Base-by-base conservation (phyloP, 2,113 vertebrate species). In the Castor canadensis region DNA sequence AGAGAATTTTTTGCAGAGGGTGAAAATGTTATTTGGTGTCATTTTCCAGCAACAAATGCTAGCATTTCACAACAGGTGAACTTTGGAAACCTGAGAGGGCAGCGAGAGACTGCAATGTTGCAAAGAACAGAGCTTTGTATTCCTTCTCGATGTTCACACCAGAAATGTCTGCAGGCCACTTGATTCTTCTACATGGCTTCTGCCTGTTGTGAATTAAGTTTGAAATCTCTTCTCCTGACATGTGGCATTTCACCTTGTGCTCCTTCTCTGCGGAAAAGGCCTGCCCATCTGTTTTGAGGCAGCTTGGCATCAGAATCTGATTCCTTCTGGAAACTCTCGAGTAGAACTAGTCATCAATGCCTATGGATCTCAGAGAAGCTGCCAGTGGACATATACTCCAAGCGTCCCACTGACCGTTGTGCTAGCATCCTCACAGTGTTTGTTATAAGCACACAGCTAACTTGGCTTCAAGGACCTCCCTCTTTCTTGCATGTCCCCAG, bases 191-290 rank as follows among this genome's bases (percentile, higher is more conserved):
- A 26, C 43, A 3, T 93, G 54, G 0, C 89, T 94, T 93, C 96
- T 98, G 97, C 93, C 98, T 98, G 97, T 94, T 98, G 96, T 97
- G 97, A 97, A 98, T 98, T 98, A 98, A 96, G 94, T 97, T 96
- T 96, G 97, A 98, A 98, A 98, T 93, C 49, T 94, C 96, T 97
- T 93, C 66, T 95, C 96, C 95, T 95, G 84, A 98, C 98, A 97
- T 98, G 96, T 97, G 98, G 97, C 97, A 97, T 98, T 98, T 98
- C 98, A 98, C 94, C 96, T 97, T 97, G 71, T 97, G 95, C 93
- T 96, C 95, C 71, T 90, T 93, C 95, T 87, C 73, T n/a, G 5
- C 28, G 91, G 95, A 95, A 98, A 96, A 97, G 82, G 35, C 92
- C 58, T 97, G 93, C 90, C 97, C 98, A 98, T 98, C 98, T 98